Conservation (phyloP, 2,113 vertebrate genomes). For the Apeltes quadracus region DNA sequence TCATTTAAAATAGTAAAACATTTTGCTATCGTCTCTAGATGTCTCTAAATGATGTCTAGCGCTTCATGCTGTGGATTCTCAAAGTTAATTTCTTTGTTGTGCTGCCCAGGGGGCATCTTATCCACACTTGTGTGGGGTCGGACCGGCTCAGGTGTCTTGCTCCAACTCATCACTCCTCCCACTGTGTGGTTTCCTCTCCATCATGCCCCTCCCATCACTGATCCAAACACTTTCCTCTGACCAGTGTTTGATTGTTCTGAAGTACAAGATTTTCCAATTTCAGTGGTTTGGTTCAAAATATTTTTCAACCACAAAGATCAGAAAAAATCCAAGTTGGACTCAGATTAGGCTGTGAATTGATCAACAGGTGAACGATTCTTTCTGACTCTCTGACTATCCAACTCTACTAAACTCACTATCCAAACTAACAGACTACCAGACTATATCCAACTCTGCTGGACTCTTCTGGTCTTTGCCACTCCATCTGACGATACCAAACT, state of each 20-base stretch:
- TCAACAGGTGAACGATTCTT: not conserved
- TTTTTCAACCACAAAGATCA: conserved; percentile 30
- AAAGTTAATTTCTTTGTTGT: conserved; percentile 73
- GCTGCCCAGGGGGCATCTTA: conserved; percentile 83
- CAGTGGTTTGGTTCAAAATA: not conserved
- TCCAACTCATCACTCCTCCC: conserved; percentile 45
- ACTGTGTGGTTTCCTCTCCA: conserved; percentile 26
- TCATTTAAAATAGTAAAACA: not conserved
- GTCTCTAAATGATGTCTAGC: conserved; percentile 18
- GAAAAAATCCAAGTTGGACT: not conserved
- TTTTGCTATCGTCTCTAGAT: not conserved
- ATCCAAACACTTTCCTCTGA: conserved; percentile 47
- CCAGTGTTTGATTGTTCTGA: conserved; percentile 45
- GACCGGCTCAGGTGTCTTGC: conserved; percentile 83
- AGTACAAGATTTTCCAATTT: conserved; percentile 3
- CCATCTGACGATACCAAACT: no score
- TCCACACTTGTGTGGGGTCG: conserved; percentile 81
- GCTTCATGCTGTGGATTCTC: conserved; percentile 50
- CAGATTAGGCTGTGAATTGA: not conserved
- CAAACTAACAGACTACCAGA: no score
- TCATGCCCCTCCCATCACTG: conserved; percentile 22
- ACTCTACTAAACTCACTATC: not conserved
- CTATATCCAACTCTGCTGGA: not conserved
- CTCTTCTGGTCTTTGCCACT: not conserved
- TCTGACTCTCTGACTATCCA: not conserved